Percentiles rank a stretch among this genome's conserved stretches.
Conservation (phyloP, 2,888 invertebrate species). For the Eupeodes luniger region DNA sequence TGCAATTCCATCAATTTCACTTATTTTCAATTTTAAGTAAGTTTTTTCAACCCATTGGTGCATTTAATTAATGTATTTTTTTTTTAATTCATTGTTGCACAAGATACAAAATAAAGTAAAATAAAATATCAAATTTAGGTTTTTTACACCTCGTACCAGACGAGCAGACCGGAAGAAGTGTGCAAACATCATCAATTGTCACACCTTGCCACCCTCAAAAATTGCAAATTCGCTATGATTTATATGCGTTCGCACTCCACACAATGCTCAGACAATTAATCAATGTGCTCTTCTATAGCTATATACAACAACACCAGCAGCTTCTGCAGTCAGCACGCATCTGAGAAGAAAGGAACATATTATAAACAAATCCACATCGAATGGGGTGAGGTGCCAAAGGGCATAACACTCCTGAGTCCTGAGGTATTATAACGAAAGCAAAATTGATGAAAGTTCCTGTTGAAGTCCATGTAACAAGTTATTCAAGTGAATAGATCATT, state of each 20-base stretch:
- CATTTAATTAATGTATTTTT: slow-evolving; percentile 8
- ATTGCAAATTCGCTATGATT: slow-evolving; percentile 74
- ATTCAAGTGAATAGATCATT: slow-evolving; percentile 76
- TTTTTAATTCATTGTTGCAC: slow-evolving; percentile 3
- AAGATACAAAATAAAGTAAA: not conserved
- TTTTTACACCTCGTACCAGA: slow-evolving; percentile 32
- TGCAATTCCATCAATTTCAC: too few relatives aligned
- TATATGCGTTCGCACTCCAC: slow-evolving; percentile 72
- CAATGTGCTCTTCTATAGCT: slow-evolving; percentile 61
- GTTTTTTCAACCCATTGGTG: slow-evolving; percentile 1
- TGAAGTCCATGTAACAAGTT: slow-evolving; percentile 72
- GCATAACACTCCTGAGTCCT: slow-evolving; percentile 50
- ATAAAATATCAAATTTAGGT: not conserved
- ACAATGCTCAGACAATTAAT: slow-evolving; percentile 71
- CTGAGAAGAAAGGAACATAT: slow-evolving; percentile 45
- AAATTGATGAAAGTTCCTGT: slow-evolving; percentile 75
- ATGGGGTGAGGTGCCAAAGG: slow-evolving; percentile 63
- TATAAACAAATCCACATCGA: slow-evolving; percentile 47
- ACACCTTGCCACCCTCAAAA: slow-evolving; percentile 76
- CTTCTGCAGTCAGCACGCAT: slow-evolving; percentile 52
- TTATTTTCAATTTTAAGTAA: not conserved
- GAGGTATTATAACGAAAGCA: slow-evolving; percentile 67
- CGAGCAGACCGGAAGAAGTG: slow-evolving; percentile 69
- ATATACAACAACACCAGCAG: not conserved
- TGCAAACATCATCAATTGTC: slow-evolving; percentile 76